phyloP scores from a whole-genome alignment of 2,797 vertebrate genomes.

The Tolypeutes matacus region DNA sequence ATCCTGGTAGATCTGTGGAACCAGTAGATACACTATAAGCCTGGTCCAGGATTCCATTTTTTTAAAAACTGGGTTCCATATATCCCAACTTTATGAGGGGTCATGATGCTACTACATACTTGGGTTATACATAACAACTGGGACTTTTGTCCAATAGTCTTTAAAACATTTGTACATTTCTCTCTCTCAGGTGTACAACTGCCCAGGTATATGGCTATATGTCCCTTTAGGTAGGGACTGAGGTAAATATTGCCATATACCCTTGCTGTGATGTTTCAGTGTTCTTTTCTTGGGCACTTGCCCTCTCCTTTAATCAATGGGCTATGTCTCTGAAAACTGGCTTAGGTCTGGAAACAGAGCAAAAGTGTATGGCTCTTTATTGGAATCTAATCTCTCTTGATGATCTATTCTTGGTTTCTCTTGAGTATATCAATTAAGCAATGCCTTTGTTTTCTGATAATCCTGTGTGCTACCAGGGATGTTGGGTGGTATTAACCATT shows the following conservation, averaged over 20 bases:
- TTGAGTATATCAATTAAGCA: neutral
- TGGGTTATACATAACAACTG: neutral
- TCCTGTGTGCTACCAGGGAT: neutral
- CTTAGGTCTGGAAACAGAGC: neutral
- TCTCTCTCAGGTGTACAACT: neutral
- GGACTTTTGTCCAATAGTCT: neutral
- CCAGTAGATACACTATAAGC: neutral
- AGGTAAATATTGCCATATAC: neutral
- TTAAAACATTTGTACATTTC: neutral
- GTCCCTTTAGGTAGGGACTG: neutral
- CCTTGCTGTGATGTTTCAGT: neutral
- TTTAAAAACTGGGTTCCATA: neutral
- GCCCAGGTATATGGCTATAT: neutral
- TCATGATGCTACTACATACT: neutral
- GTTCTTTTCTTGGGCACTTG: neutral
- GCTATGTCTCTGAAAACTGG: constrained; percentile 14
- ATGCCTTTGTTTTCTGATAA: neutral
- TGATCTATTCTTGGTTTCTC: neutral
- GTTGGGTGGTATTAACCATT: neutral
- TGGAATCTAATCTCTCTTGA: neutral
- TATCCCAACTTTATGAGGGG: neutral
- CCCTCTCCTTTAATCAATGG: neutral
- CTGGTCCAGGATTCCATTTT: neutral
- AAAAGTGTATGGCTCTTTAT: neutral
- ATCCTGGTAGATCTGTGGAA: neutral